Base-by-base conservation (phyloP, 2,888 invertebrate genomes). In the Corythucha ciliata region DNA sequence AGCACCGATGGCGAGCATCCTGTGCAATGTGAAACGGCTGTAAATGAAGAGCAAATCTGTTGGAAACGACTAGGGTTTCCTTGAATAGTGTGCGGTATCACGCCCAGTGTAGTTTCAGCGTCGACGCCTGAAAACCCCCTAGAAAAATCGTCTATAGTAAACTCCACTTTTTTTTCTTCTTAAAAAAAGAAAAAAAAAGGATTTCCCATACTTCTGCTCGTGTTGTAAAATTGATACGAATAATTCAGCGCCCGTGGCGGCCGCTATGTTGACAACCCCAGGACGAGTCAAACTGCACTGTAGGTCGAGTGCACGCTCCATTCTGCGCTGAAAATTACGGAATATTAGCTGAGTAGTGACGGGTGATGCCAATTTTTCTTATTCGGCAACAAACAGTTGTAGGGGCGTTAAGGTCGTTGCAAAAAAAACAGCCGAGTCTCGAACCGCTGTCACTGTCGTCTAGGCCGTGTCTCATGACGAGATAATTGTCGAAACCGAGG, bases 221-320 rank as follows among this genome's bases (percentile, higher is more conserved):
- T 96, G 93, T 65, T 96, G 94, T 25, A 92, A 69, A 36, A 94
- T 59, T 0, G 86, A 83, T 1, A 92, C 79, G 33, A 94, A 72
- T 41, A 98, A 68, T 70, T 98, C 98, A 0, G 90, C 93, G 0
- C 92, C 92, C 53, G 93, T 71, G 3, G 90, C 88, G 16, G 83
- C 83, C 0, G 93, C 94, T 45, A 97, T 81, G 65, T 85, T 83
- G 0, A 94, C 88, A 14, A 88, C 80, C 1, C 96, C 97, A 0
- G 97, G 96, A 48, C 97, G 74, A 0, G 93, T 90, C 18, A 98
- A 97, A 0, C 97, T 98, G 66, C 98, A 98, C 67, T 98, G 97
- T 67, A 97, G 93, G 69, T 99, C 98, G 54, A 98, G 69, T 0
- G 96, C 94, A 48, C 96, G 79, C 66, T 94, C 92, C 62, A 77